Conservation (phyloP, 2,797 vertebrate genomes). For the Coranthus polyacanthus region DNA sequence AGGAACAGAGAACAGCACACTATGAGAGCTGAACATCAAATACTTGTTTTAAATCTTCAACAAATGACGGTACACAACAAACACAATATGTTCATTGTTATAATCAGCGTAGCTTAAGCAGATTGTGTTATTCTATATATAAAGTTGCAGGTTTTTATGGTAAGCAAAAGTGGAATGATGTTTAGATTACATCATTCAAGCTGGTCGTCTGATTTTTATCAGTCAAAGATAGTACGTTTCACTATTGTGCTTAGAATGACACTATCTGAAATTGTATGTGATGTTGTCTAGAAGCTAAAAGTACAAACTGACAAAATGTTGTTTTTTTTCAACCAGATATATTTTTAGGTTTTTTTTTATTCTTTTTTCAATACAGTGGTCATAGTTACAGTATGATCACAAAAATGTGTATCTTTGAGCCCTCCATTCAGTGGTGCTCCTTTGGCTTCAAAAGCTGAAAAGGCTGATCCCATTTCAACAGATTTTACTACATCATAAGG, state of each 20-base stretch:
- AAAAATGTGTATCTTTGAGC: conserved; percentile 11
- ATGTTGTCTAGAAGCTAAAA: not conserved
- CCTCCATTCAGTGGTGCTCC: conserved; percentile 11
- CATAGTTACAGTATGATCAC: not conserved
- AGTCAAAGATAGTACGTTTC: not conserved
- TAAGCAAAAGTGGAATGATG: not conserved
- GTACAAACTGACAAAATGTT: not conserved
- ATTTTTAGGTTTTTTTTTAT: not conserved
- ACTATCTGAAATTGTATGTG: not conserved
- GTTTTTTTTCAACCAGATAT: not conserved
- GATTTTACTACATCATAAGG: conserved; percentile 52
- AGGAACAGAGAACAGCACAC: conserved; percentile 21
- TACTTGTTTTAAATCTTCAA: not conserved
- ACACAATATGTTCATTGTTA: not conserved
- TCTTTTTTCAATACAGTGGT: not conserved
- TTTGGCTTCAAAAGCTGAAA: conserved; percentile 37
- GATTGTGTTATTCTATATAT: not conserved
- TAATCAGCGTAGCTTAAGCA: not conserved
- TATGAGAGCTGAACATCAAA: conserved; percentile 10
- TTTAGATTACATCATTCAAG: not conserved
- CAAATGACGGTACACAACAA: not conserved
- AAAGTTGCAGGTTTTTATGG: conserved; percentile 6
- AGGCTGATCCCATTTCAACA: conserved; percentile 32
- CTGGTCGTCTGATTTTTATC: conserved; percentile 5
- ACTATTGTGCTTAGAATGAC: not conserved